phyloP scores from a whole-genome alignment of 1,140 invertebrate species.

The Atta texana region DNA sequence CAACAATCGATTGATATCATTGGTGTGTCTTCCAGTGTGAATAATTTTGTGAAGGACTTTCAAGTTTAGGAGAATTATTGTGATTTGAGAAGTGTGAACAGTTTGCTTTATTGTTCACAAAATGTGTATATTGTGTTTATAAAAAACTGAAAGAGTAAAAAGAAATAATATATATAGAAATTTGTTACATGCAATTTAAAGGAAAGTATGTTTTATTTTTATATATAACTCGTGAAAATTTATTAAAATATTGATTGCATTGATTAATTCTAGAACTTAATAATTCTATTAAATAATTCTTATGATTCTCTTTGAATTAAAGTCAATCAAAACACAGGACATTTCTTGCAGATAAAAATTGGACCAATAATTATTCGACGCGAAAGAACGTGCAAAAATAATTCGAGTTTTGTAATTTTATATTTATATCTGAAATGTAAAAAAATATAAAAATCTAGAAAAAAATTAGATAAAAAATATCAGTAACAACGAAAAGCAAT shows the following conservation, averaged over 20 bases:
- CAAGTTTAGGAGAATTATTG: constrained; percentile 17
- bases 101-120: background rate
- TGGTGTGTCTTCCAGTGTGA: background rate
- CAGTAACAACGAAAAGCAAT: background rate
- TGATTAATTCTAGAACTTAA: background rate
- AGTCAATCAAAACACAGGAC: background rate
- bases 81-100: constrained; percentile 18
- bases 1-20: constrained; percentile 17
- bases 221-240: background rate
- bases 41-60: constrained; percentile 15
- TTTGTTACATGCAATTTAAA: background rate
- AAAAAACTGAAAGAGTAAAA: background rate
- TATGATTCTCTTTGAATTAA: background rate
- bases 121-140: constrained; percentile 12
- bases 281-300: background rate
- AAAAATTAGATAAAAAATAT: constrained; percentile 13
- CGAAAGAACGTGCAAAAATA: background rate
- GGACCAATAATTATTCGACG: background rate
- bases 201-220: background rate
- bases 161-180: background rate
- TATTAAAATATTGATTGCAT: constrained; percentile 11
- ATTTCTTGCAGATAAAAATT: background rate
- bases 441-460: background rate
- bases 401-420: background rate
- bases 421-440: background rate